Evolutionary conservation across 2,797 vertebrate species (phyloP).

Genomic region (Pangasius macronema): DNA sequence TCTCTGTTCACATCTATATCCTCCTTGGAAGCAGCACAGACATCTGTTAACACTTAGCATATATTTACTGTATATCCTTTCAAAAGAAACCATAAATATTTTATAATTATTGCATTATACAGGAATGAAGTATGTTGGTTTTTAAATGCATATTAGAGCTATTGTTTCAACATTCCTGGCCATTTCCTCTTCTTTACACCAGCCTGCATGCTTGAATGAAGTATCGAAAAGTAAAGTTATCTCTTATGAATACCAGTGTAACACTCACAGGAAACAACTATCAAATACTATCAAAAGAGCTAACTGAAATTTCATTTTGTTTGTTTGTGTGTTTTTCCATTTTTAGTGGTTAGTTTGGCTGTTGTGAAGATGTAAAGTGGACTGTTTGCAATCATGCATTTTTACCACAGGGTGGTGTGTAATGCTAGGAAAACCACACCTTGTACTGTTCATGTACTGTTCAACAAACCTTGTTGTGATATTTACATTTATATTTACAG

Average conservation of each 20-base stretch:
- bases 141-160: neutral
- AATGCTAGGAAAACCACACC: neutral
- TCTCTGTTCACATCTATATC: neutral
- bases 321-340: neutral
- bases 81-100: neutral
- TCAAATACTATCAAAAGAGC: neutral
- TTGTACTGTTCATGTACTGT: neutral
- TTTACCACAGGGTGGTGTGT: constrained; percentile 34
- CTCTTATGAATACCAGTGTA: neutral
- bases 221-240: neutral
- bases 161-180: neutral
- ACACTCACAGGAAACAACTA: neutral
- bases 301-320: neutral
- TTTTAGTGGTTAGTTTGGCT: neutral
- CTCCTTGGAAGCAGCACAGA: neutral
- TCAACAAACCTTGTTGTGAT: neutral
- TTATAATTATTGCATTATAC: neutral
- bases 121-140: neutral
- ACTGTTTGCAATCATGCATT: neutral
- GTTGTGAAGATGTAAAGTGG: neutral
- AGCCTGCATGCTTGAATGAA: neutral
- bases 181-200: neutral
- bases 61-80: neutral
- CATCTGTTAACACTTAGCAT: neutral
- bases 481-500: neutral